Evolutionary conservation across 2,797 vertebrate species (phyloP).

Genomic region (Lithobates sylvaticus): DNA sequence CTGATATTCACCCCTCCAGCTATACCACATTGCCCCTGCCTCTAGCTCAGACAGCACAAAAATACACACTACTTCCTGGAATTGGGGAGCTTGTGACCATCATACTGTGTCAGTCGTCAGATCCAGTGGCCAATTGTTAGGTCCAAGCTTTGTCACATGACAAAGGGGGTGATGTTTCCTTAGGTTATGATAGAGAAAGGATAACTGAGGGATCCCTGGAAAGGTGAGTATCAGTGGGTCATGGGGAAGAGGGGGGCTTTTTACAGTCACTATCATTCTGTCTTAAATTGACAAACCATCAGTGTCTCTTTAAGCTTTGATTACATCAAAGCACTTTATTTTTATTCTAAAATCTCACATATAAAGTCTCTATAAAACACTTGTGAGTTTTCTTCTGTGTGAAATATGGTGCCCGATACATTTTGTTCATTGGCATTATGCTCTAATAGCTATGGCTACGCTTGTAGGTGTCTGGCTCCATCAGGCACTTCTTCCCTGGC

Average conservation of each 20-base stretch:
- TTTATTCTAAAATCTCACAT: background rate
- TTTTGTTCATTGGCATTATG: conserved; percentile 19
- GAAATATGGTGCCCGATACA: background rate
- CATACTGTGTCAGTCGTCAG: too few species aligned
- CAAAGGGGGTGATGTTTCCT: background rate
- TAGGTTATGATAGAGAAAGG: background rate
- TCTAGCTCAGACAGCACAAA: too few species aligned
- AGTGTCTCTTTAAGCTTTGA: background rate
- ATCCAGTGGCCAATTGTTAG: too few species aligned
- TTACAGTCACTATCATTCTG: too few species aligned
- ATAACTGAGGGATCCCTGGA: background rate
- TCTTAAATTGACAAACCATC: background rate
- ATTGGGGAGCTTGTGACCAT: too few species aligned
- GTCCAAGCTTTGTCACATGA: too few species aligned
- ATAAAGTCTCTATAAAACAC: background rate
- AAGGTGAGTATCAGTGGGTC: background rate
- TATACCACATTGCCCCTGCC: too few species aligned
- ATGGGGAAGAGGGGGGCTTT: background rate
- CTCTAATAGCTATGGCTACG: conserved; percentile 21
- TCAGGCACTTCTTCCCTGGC: conserved; percentile 27
- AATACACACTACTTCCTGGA: too few species aligned
- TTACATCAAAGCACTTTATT: background rate
- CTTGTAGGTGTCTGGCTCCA: conserved; percentile 14
- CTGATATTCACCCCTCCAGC: too few species aligned
- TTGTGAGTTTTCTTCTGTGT: background rate